phyloP scores from a whole-genome alignment of 1,140 invertebrate genomes.

The Frieseomelitta varia region DNA sequence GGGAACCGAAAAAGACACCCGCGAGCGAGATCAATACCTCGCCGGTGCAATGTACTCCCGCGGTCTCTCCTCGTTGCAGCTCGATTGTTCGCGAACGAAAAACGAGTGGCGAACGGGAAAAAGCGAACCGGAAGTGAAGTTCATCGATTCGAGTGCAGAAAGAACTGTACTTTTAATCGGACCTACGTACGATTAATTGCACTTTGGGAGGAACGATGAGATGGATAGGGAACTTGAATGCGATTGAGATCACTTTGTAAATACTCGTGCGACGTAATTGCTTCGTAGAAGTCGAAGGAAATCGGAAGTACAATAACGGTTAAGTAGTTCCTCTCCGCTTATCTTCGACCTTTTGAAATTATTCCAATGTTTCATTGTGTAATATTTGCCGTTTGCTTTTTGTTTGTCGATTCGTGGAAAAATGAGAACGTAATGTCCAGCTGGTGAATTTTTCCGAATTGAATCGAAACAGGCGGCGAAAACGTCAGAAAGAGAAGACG shows the following conservation, averaged over 20 bases:
- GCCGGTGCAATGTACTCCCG: slow-evolving; percentile 41
- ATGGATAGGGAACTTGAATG: neutral
- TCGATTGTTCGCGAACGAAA: slow-evolving; percentile 31
- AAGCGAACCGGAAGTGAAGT: neutral
- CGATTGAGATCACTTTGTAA: neutral
- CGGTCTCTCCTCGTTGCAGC: slow-evolving; percentile 20
- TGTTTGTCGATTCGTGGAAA: neutral
- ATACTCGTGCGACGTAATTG: neutral
- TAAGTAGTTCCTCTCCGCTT: neutral
- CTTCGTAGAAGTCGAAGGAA: neutral
- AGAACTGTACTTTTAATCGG: neutral
- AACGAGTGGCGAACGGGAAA: slow-evolving; percentile 3
- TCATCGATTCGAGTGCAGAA: neutral
- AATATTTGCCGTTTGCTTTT: neutral
- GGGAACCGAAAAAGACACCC: slow-evolving; percentile 27
- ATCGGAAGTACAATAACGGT: neutral
- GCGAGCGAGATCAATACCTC: slow-evolving; percentile 47
- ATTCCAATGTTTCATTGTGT: neutral
- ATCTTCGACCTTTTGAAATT: neutral
- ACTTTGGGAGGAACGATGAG: neutral
- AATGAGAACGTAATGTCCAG: neutral
- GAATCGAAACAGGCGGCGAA: slow-evolving; percentile 7
- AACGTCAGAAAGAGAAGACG: slow-evolving; percentile 50
- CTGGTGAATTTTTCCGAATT: slow-evolving; percentile 12
- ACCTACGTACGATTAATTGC: neutral